Base-by-base conservation (phyloP, 2,797 vertebrate species). In the Clarias pachynema region DNA sequence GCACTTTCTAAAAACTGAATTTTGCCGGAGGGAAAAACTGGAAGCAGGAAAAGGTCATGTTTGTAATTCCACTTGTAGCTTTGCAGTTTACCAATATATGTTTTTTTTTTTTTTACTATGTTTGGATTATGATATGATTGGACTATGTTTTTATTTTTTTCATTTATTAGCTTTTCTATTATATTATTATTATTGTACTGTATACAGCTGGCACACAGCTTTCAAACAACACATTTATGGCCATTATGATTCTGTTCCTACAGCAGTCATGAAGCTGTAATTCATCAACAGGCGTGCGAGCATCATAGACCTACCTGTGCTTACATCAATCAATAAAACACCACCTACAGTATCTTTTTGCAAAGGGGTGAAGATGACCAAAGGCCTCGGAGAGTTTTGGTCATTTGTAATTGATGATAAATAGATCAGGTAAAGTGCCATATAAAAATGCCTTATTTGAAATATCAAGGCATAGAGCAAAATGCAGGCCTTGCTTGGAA, bases 401-500 rank as follows among this genome's bases (percentile, higher is more conserved):
- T n/a, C 1, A 40, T 16, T n/a, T 62, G 29, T 79, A 59, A 4
- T 49, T 80, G 8, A 0, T 44, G 14, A 79, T 63, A 29, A 10
- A 80, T 10, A 34, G 24, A 26, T 24, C 20, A 81, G 4, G n/a
- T 12, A 69, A 86, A n/a, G 62, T 22, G n/a, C 7, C 16, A 66
- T 20, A 31, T 24, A 79, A n/a, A 68, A 34, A 18, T 9, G 29
- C 22, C 26, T 24, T 57, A 1, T 26, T 79, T 63, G 49, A 31
- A 37, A 78, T 79, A 24, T 72, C 26, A 31, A 65, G 44, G 73
- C 57, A 40, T 73, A 60, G 63, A 44, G 77, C 10, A 77, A 84
- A 77, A 85, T 82, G 18, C 49, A 66, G 34, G 62, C 56, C 34
- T 82, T 53, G 29, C 26, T 77, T 84, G 83, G 79, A 84, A 86